phyloP scores from a whole-genome alignment of 1,140 invertebrate genomes.

The Drosophila santomea region DNA sequence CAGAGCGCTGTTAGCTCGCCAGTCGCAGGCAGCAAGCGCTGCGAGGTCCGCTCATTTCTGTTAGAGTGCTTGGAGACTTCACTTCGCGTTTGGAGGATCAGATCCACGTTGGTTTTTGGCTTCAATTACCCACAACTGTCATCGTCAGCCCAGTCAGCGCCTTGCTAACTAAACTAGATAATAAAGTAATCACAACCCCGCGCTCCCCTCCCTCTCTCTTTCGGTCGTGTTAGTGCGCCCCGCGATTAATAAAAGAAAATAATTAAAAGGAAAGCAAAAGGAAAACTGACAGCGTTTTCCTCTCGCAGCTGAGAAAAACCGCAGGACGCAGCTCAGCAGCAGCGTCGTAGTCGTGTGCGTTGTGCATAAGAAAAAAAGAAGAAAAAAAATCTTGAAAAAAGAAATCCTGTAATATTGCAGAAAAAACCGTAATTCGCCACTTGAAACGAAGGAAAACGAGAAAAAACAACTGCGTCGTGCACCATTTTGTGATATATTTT shows the following conservation, averaged over 20 bases:
- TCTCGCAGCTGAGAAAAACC: conserved; percentile 23
- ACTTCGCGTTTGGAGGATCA: conserved; percentile 84
- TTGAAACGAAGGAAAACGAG: conserved; percentile 22
- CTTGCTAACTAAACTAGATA: conserved; percentile 37
- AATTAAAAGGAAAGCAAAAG: conserved; percentile 6
- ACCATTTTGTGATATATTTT: conserved; percentile 78
- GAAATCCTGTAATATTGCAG: conserved; percentile 50
- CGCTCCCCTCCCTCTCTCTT: conserved; percentile 47
- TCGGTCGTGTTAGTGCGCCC: conserved; percentile 57
- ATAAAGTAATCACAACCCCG: conserved; percentile 46
- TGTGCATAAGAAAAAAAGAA: conserved; percentile 49
- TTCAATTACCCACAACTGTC: conserved; percentile 64
- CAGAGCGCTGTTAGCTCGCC: conserved; percentile 22
- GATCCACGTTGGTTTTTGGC: conserved; percentile 77
- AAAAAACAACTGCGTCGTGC: conserved; percentile 63
- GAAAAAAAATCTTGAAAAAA: conserved; percentile 1
- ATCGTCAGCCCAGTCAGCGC: conserved; percentile 47
- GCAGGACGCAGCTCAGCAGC: conserved; percentile 64
- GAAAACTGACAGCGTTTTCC: conserved; percentile 30
- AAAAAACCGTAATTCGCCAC: conserved; percentile 43
- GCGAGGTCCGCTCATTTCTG: conserved; percentile 36
- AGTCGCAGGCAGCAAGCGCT: conserved; percentile 14
- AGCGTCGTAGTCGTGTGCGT: conserved; percentile 72
- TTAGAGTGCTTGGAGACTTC: conserved; percentile 80
- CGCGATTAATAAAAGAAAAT: conserved; percentile 31